These are phyloP conservation scores for Tauraco erythrolophus DNA, from an alignment of 2,113 vertebrate species.

Conservation along the genomic window DNA sequence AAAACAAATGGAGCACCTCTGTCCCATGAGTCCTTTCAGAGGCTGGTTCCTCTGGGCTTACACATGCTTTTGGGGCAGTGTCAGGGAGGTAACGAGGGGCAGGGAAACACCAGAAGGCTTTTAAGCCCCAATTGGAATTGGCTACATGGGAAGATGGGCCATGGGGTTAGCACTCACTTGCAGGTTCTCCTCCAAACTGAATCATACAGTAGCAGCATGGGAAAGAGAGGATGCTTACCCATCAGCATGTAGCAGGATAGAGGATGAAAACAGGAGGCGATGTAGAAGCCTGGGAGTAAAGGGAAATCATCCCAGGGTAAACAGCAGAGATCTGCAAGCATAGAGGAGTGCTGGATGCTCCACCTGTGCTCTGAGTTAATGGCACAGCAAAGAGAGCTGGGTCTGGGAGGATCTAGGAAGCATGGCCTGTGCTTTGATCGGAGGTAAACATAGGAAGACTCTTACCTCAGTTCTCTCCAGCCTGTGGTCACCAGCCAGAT, in stretches of 20 bases:
- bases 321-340: not conserved
- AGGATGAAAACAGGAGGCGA: not conserved
- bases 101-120: not conserved
- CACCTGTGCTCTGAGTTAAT: not conserved
- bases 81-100: not conserved
- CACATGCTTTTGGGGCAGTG: not conserved
- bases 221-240: not conserved
- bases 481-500: slow-evolving; percentile 95
- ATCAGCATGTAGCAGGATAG: not conserved
- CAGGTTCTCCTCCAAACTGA: not conserved
- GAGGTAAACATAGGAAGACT: not conserved
- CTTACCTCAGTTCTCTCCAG: slow-evolving; percentile 74
- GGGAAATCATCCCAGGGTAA: not conserved
- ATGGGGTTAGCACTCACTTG: not conserved
- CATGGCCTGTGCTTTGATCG: not conserved
- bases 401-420: not conserved
- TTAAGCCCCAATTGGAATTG: not conserved
- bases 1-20: not conserved
- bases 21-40: not conserved
- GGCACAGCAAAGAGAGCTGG: not conserved
- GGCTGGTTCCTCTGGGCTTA: not conserved
- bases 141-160: not conserved
- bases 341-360: not conserved
- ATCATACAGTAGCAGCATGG: rapidly evolving
- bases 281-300: not conserved